A percentile compares a stretch with the other conserved stretches of the same genome.
Evolutionary conservation across 2,888 invertebrate genomes (phyloP).

Genomic region (Netelia fuscicornis): DNA sequence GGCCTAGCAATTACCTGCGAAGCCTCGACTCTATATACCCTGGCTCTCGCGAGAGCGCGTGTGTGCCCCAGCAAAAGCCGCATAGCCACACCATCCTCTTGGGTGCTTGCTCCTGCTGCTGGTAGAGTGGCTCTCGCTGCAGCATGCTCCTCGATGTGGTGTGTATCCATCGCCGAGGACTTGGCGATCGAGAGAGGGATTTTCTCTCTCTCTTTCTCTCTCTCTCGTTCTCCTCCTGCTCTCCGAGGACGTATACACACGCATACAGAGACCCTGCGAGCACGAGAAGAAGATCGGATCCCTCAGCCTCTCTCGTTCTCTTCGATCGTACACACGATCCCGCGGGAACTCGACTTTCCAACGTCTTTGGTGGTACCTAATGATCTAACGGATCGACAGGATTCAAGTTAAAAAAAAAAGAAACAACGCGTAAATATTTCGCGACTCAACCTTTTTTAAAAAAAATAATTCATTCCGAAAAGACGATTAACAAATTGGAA

Average conservation of each 20-base stretch:
- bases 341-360: slow-evolving; percentile 21
- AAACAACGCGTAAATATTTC: neutral
- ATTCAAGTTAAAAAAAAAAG: neutral
- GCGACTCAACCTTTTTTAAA: neutral
- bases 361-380: slow-evolving; percentile 25
- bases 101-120: slow-evolving; percentile 33
- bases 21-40: slow-evolving; percentile 82
- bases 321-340: slow-evolving; percentile 10
- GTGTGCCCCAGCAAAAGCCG: slow-evolving; percentile 62
- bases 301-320: slow-evolving; percentile 20
- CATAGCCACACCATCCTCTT: slow-evolving; percentile 57
- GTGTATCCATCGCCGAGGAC: slow-evolving; percentile 65
- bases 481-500: too few relatives aligned
- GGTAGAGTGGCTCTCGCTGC: slow-evolving; percentile 9
- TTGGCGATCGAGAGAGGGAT: slow-evolving; percentile 33
- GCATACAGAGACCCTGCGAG: neutral
- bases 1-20: slow-evolving; percentile 85
- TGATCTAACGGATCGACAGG: slow-evolving; percentile 11
- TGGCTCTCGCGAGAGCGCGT: slow-evolving; percentile 62
- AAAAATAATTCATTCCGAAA: too few relatives aligned
- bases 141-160: slow-evolving; percentile 48
- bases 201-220: neutral
- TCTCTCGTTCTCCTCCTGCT: neutral
- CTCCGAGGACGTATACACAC: slow-evolving; percentile 18
- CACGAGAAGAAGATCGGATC: slow-evolving; percentile 52